Base-by-base conservation (phyloP, 2,113 vertebrate species). In the Neoarius graeffei region DNA sequence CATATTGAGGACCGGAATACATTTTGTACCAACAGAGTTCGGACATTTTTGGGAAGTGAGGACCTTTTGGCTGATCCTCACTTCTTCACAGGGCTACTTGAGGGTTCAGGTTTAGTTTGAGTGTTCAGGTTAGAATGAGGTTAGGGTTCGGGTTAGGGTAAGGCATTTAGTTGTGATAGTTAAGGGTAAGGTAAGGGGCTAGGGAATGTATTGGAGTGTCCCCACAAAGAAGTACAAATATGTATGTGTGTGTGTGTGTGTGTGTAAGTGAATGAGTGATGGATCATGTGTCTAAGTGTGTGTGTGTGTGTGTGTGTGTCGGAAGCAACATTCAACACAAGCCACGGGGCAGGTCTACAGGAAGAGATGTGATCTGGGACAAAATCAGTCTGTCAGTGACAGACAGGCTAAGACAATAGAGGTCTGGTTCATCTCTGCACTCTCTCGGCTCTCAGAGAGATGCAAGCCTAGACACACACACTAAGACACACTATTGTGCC, bases 301-400 rank as follows among this genome's bases (percentile, higher is more conserved):
- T 67, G 56, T 82, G 66, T 73, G 73, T 82, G 59, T 87, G 87
- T 77, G 11, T 52, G 57, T 85, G 83, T 83, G 85, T 89, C 80
- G 74, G 87, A 90, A 90, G 87, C 81, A 90, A 74, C 85, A 85
- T 83, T 87, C 83, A 89, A 66, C 79, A 56, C 83, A 56, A 87
- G 62, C 60, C 84, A 86, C 88, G 81, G 81, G 85, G 79, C 84
- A 77, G 88, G 81, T 86, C 88, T 86, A 87, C 88, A 90, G 87
- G 87, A 90, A 90, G 89, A 90, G 89, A 87, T 90, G 74, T 76
- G 81, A 87, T 85, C 85, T 85, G 89, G 86, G 87, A 90, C 81
- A 71, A 67, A 86, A 56, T 90, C 76, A 88, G 74, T 67, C 81
- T 81, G 87, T 86, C 81, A 90, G 11, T 90, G 89, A 90, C 87